Evolutionary conservation across 2,113 vertebrate genomes (phyloP), one percentile per base, ranked within the genome.

Genomic region (Phaethornis superciliosus): DNA sequence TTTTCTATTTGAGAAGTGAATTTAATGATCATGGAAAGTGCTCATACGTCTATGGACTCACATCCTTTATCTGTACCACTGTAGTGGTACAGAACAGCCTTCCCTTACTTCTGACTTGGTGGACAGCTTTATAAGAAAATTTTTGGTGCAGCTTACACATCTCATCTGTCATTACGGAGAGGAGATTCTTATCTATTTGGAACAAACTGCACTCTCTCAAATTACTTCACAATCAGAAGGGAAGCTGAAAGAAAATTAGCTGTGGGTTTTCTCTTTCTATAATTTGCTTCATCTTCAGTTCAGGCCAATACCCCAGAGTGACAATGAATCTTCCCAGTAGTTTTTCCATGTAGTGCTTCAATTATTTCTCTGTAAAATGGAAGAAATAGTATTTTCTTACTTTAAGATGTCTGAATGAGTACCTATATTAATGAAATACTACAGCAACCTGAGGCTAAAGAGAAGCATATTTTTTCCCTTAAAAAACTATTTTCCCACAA

Each of bases 1-100:
- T 86, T 86, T 81, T 81, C 56, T 58, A 14, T 74, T 92, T 87
- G 86, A 93, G 67, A 62, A 40, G 22, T 69, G 67, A 91, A 77
- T 87, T 56, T 67, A 90, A 78, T 56, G 56, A 52, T 19, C 65
- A 27, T 32, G 6, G 40, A 15, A 89, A 55, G 7, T 3, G 15
- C 54, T 83, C 77, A 42, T 80, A n/a, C 23, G 17, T 60, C 51
- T 86, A 18, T 28, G 52, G 91, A 82, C 40, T 82, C 20, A 21
- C 32, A 12, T 10, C 13, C 23, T 94, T 33, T 58, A 9, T 42
- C n/a, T 81, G 51, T 82, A 74, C 44, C 56, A 27, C 47, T 55
- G 24, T 10, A 62, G 19, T 32, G 42, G 30, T 81, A 64, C 1
- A 74, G 16, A 9, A 65, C 51, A 11, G 30, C 4, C 40, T 93